Evolutionary conservation across 2,888 invertebrate genomes (phyloP), one percentile per base, ranked within the genome.

Genomic region (Shargacucullia verbasci): DNA sequence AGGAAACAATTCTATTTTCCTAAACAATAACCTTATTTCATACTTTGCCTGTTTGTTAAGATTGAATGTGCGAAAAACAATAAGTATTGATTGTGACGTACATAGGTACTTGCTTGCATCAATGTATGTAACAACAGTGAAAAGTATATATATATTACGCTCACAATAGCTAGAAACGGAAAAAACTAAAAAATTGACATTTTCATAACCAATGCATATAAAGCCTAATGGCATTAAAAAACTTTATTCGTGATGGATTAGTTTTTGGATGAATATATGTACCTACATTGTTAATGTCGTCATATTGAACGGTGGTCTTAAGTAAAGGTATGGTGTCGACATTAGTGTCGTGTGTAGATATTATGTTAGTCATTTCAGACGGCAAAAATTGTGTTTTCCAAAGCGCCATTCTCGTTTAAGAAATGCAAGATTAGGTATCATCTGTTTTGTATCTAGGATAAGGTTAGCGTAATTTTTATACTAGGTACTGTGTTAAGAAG

Each of bases 181-280:
- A 41, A 57, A 52, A 37, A 53, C 35, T 13, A 13, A 40, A 35
- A 35, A 38, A 55, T 35, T 58, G 39, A 53, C 45, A 64, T 64
- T 65, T 70, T 53, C 58, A 27, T 58, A 58, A 39, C 45, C 48
- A 65, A 46, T 27, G 12, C 35, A 48, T 45, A 69, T 66, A 40
- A 29, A 37, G n/a, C 14, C 38, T 39, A 27, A 14, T 12, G 35
- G 43, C 39, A 62, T 55, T 62, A 69, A 39, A 33, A 62, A 29
- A 69, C 49, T 53, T n/a, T 50, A 11, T 44, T 62, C 10, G 49
- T 62, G 43, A 13, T 13, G 49, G 57, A 64, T 40, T 52, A 37
- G 46, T 69, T 69, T 39, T 15, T 27, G 20, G 48, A 15, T 67
- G 48, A 59, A 33, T 67, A 9, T 39, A 8, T 67, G 11, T 39